Conservation (phyloP, 1,140 invertebrate species). For the Bombyx mandarina region DNA sequence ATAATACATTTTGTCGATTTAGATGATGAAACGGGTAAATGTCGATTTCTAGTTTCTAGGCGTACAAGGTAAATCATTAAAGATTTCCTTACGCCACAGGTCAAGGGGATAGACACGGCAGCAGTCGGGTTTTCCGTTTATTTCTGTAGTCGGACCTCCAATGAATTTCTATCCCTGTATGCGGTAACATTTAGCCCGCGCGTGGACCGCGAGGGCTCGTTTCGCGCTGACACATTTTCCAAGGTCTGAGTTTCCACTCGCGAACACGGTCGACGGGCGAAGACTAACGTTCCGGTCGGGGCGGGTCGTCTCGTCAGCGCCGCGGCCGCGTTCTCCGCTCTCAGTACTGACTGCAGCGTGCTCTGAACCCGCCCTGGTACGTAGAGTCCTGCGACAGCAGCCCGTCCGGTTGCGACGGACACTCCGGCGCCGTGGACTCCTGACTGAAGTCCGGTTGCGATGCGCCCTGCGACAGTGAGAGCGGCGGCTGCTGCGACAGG, state of each 20-base stretch:
- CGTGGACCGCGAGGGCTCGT: slow-evolving; percentile 8
- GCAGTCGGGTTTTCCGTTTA: neutral
- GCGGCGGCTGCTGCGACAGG: slow-evolving; percentile 77
- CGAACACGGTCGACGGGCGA: slow-evolving; percentile 17
- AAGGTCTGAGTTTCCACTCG: slow-evolving; percentile 13
- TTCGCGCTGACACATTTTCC: slow-evolving; percentile 22
- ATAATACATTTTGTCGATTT: too few species aligned
- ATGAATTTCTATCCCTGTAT: slow-evolving; percentile 25
- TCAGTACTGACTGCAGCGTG: slow-evolving; percentile 76
- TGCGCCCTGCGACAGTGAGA: slow-evolving; percentile 81
- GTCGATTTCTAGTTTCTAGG: slow-evolving; percentile 2
- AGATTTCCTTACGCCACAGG: neutral
- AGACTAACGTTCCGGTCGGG: slow-evolving; percentile 16
- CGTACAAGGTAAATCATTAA: neutral
- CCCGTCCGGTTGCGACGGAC: slow-evolving; percentile 94
- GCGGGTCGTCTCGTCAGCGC: slow-evolving; percentile 14
- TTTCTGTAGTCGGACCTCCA: slow-evolving; percentile 8
- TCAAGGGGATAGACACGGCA: neutral
- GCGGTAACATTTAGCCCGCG: slow-evolving; percentile 11
- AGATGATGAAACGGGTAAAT: neutral
- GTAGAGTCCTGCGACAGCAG: slow-evolving; percentile 95
- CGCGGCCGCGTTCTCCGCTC: slow-evolving; percentile 41
- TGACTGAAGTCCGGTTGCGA: slow-evolving; percentile 88
- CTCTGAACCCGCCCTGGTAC: slow-evolving; percentile 83
- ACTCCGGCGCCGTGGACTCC: slow-evolving; percentile 90